phyloP scores from a whole-genome alignment of 92 coral and sea anemone species.

The Actinostola sp. region DNA sequence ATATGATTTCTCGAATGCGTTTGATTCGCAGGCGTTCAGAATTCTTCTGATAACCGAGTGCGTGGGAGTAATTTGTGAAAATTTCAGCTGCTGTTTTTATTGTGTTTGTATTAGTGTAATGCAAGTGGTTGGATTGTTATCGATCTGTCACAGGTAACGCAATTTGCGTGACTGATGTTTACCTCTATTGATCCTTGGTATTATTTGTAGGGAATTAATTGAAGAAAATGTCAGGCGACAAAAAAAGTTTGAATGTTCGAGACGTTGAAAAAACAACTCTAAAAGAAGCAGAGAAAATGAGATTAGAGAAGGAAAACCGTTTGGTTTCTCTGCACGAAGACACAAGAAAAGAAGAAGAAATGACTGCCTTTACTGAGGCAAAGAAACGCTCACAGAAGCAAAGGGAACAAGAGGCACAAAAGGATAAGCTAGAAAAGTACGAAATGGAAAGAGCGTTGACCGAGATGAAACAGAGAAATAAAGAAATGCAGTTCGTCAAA shows the following conservation, averaged over 20 bases:
- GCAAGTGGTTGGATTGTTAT: background rate
- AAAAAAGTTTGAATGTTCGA: too few relatives aligned
- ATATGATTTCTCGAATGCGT: too few relatives aligned
- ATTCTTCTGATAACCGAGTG: background rate
- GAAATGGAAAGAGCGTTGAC: slow-evolving; percentile 14
- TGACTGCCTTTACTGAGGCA: slow-evolving; percentile 29
- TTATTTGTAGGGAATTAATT: background rate
- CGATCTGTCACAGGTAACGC: background rate
- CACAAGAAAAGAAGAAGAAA: slow-evolving; percentile 35
- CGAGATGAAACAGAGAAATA: slow-evolving; percentile 25
- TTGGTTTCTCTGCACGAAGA: slow-evolving; percentile 29
- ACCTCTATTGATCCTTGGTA: background rate
- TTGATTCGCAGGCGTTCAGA: too few relatives aligned
- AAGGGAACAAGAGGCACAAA: background rate
- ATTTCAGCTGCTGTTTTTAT: background rate
- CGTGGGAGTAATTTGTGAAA: slow-evolving; percentile 6
- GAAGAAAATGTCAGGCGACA: background rate
- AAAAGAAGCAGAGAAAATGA: slow-evolving; percentile 35
- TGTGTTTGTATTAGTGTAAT: background rate
- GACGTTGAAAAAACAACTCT: too few relatives aligned
- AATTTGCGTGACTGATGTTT: too few relatives aligned
- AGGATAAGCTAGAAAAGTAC: slow-evolving; percentile 6
- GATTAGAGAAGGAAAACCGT: slow-evolving; percentile 20
- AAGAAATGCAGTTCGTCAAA: slow-evolving; percentile 6
- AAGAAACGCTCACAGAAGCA: slow-evolving; percentile 18